phyloP scores from a whole-genome alignment of 2,888 invertebrate species.

The Drosophila falleni region DNA sequence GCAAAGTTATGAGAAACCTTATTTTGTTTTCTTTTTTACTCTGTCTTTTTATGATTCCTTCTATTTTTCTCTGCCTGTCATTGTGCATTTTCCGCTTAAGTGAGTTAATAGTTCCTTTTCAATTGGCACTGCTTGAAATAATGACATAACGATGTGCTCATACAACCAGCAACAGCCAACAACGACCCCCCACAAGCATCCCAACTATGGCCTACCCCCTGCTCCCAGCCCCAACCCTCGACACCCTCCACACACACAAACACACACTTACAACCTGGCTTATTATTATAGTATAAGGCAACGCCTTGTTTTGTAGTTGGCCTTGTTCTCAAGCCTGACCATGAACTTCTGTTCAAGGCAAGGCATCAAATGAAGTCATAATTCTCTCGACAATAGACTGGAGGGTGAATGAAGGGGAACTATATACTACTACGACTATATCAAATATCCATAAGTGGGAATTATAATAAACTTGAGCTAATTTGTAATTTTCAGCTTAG shows the following conservation, averaged over 20 bases:
- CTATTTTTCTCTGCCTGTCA: background rate
- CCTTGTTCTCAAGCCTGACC: conserved; percentile 32
- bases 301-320: conserved; percentile 17
- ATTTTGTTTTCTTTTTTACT: too few relatives aligned
- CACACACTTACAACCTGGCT: background rate
- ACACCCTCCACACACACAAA: background rate
- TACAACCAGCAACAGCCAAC: background rate
- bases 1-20: too few relatives aligned
- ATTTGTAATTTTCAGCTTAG: conserved; percentile 28
- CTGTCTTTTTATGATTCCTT: background rate
- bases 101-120: conserved; percentile 16
- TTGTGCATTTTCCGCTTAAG: conserved; percentile 9
- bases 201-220: background rate
- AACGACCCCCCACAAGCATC: background rate
- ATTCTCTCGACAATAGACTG: background rate
- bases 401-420: too few relatives aligned
- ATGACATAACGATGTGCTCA: conserved; percentile 14
- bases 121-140: conserved; percentile 20
- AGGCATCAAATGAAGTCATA: conserved; percentile 48
- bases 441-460: conserved; percentile 26
- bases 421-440: too few relatives aligned
- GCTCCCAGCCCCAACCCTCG: background rate
- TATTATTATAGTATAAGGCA: conserved; percentile 6
- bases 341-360: conserved; percentile 35
- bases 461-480: conserved; percentile 20